Percentiles rank a stretch among this genome's conserved stretches.
Conservation (phyloP, 92 coral and sea anemone species). For the Micromussa lordhowensis region DNA sequence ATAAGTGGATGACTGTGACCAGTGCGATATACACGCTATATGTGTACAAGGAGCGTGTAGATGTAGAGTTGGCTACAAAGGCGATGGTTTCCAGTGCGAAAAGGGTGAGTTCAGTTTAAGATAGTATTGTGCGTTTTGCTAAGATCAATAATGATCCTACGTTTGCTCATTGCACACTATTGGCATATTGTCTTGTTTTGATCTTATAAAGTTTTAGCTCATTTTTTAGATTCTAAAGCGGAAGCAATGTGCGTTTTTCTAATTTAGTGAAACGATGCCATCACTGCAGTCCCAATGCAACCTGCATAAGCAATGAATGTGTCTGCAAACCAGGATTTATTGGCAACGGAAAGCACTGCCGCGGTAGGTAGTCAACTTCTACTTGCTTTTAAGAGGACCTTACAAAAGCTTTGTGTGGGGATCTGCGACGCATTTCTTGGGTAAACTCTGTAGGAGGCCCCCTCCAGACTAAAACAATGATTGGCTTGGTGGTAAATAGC, state of each 20-base stretch:
- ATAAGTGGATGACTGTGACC: slow-evolving; percentile 94
- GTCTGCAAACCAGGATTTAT: slow-evolving; percentile 89
- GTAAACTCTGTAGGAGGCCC: too few relatives aligned
- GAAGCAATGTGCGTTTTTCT: too few relatives aligned
- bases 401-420: too few relatives aligned
- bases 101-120: slow-evolving; percentile 68
- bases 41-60: slow-evolving; percentile 93
- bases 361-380: slow-evolving; percentile 59
- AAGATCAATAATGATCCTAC: too few relatives aligned
- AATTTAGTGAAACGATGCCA: slow-evolving; percentile 78
- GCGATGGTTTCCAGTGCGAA: slow-evolving; percentile 89
- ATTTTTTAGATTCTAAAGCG: too few relatives aligned
- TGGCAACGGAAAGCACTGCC: slow-evolving; percentile 84
- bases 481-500: too few relatives aligned
- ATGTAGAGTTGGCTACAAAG: slow-evolving; percentile 93
- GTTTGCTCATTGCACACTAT: too few relatives aligned
- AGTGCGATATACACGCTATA: slow-evolving; percentile 91
- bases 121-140: too few relatives aligned
- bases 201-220: too few relatives aligned
- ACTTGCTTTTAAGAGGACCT: background rate
- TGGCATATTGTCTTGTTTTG: too few relatives aligned
- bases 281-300: slow-evolving; percentile 84
- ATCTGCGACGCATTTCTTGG: too few relatives aligned
- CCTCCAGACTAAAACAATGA: too few relatives aligned
- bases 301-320: slow-evolving; percentile 86